phyloP scores from a whole-genome alignment of 2,113 vertebrate species.

The Toxotes chatareus region DNA sequence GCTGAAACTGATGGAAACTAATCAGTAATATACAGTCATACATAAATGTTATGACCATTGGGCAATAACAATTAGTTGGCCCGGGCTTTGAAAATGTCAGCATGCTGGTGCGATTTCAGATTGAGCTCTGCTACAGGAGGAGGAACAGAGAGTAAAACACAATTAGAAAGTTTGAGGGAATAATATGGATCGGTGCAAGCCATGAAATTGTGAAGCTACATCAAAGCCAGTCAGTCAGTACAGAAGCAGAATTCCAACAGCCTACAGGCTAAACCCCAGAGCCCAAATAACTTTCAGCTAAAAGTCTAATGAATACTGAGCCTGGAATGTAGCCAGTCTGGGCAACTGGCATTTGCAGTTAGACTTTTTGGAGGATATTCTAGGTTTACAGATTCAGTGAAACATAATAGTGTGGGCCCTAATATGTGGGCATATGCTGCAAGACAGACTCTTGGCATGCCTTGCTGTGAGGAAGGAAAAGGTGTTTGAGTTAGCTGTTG shows the following conservation, averaged over 20 bases:
- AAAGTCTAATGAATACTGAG: conserved; percentile 28
- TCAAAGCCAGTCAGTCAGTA: conserved; percentile 60
- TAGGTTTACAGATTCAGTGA: background rate
- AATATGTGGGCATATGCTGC: background rate
- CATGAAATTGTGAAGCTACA: conserved; percentile 71
- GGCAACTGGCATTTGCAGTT: background rate
- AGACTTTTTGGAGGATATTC: background rate
- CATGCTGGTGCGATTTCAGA: conserved; percentile 7
- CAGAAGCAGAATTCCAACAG: conserved; percentile 56
- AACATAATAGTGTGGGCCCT: background rate
- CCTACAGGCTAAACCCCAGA: conserved; percentile 26
- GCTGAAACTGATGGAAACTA: background rate
- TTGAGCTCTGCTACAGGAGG: conserved; percentile 22
- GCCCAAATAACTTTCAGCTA: conserved; percentile 52
- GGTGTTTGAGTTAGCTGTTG: background rate
- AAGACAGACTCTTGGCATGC: background rate
- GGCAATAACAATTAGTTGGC: background rate
- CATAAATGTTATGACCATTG: background rate
- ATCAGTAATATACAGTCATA: background rate
- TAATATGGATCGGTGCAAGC: conserved; percentile 57
- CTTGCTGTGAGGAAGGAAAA: background rate
- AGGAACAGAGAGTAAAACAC: conserved; percentile 37
- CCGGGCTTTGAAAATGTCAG: conserved; percentile 6
- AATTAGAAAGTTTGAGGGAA: conserved; percentile 59
- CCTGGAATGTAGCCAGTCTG: conserved; percentile 1